Percentiles rank a stretch among this genome's conserved stretches.
Conservation (phyloP, 2,113 vertebrate genomes). For the Oryzias celebensis region DNA sequence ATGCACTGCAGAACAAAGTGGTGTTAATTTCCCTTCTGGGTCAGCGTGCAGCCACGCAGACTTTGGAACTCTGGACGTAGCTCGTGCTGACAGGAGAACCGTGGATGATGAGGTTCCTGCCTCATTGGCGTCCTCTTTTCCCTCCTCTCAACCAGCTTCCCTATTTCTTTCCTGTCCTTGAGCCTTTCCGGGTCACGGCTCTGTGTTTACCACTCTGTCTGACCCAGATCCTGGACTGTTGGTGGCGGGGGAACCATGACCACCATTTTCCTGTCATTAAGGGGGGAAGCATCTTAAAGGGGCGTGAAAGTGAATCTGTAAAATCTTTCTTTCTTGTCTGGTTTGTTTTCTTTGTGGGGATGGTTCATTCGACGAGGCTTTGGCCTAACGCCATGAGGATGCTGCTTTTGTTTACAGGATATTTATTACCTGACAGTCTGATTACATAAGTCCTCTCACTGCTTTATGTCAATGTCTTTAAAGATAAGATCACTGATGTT, state of each 20-base stretch:
- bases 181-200: conserved; percentile 14
- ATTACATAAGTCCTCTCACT: too few species aligned
- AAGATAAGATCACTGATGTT: too few species aligned
- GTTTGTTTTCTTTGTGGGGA: too few species aligned
- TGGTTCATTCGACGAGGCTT: too few species aligned
- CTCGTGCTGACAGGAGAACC: not conserved
- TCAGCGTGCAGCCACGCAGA: conserved; percentile 13
- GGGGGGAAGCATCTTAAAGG: conserved; percentile 37
- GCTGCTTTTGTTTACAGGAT: too few species aligned
- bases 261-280: conserved; percentile 67
- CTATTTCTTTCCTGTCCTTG: conserved; percentile 36
- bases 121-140: not conserved
- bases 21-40: conserved; percentile 9
- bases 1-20: conserved; percentile 13
- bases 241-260: too few species aligned
- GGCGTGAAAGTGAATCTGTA: conserved; percentile 10
- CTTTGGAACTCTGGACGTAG: not conserved
- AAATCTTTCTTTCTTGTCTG: too few species aligned
- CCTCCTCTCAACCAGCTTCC: conserved; percentile 14
- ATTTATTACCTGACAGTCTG: too few species aligned
- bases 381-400: too few species aligned
- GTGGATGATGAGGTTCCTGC: conserved; percentile 3
- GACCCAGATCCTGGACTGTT: conserved; percentile 60
- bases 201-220: conserved; percentile 45
- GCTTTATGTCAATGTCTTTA: too few species aligned